Base-by-base conservation (phyloP, 64 coral and sea anemone genomes). In the Anthopleura sola region DNA sequence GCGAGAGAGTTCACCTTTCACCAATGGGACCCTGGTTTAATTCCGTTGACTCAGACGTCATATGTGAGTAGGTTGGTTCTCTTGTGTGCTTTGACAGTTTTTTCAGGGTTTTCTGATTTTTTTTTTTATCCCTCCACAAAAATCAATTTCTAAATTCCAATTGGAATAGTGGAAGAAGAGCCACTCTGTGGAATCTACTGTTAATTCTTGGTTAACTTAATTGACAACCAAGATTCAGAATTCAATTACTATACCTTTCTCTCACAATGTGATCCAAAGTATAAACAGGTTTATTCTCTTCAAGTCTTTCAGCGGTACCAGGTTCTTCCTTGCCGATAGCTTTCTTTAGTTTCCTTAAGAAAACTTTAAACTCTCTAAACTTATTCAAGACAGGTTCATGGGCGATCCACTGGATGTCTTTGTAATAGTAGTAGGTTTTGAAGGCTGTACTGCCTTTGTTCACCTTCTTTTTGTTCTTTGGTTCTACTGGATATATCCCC, bases 381-480 rank as follows among this genome's bases (percentile, higher is more conserved):
- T 94, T 98, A 87, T 94, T 98, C 49, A 98, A 44, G 39, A 98
- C 86, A 38, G 95, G 95, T 44, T 98, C 95, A 81, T 98, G 95
- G 13, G 89, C 89, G 60, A 98, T 89, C 78, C 87, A 98, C 24
- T 94, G 88, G 36, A 98, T 98, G 37, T 98, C 95, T 57, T 98
- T 98, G 36, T 82, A 76, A 57, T 94, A 98, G 55, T 98, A 98
- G 40, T 92, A 98, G 0, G 95, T 98, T 62, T 91, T 94, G 86
- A 88, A 86, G 6, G 86, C 91, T 23, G 88, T 98, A 21, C 95
- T 98, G n/a, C 92, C 92, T 89, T 89, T 98, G 68, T 94, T 98
- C 1, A 98, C 92, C 36, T 98, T 98, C 40, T 98, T 98, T 66
- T 98, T 98, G 84, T 98, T 98, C 54, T 94, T 98, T 10, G 95